These are phyloP conservation scores for Artemia franciscana DNA, from an alignment of 1,140 invertebrate species.

Conservation along the genomic window DNA sequence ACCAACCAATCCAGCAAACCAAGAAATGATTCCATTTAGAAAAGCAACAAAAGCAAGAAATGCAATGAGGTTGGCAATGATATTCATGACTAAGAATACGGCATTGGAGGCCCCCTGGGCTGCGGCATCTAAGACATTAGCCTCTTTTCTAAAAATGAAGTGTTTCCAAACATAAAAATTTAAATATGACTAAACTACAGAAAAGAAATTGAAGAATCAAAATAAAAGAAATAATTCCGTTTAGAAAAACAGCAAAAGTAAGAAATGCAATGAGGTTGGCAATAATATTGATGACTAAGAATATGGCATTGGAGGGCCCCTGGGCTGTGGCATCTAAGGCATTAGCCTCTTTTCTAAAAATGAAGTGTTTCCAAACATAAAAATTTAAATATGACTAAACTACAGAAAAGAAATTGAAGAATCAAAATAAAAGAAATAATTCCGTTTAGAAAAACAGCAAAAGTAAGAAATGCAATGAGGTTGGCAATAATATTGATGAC, in stretches of 20 bases:
- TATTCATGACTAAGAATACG: constrained; percentile 56
- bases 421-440: constrained; percentile 48
- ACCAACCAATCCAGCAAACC: constrained; percentile 52
- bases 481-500: constrained; percentile 72
- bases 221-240: constrained; percentile 49
- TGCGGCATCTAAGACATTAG: constrained; percentile 65
- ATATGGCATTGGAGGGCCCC: constrained; percentile 51
- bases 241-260: constrained; percentile 56
- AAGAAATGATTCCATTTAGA: constrained; percentile 49
- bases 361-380: constrained; percentile 6
- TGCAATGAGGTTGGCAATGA: constrained; percentile 73
- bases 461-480: constrained; percentile 69
- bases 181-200: no score
- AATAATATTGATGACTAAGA: constrained; percentile 62
- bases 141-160: constrained; percentile 36
- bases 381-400: not conserved
- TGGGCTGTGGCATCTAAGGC: constrained; percentile 66
- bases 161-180: constrained; percentile 6
- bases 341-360: constrained; percentile 44
- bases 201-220: no score
- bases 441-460: constrained; percentile 58
- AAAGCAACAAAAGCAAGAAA: constrained; percentile 69
- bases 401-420: no score
- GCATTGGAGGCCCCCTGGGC: constrained; percentile 55
- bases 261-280: constrained; percentile 82